Percentiles rank a stretch among this genome's conserved stretches.
These are phyloP conservation scores for Notarius lentiginosus DNA, from an alignment of 2,113 vertebrate species.

Conservation along the genomic window DNA sequence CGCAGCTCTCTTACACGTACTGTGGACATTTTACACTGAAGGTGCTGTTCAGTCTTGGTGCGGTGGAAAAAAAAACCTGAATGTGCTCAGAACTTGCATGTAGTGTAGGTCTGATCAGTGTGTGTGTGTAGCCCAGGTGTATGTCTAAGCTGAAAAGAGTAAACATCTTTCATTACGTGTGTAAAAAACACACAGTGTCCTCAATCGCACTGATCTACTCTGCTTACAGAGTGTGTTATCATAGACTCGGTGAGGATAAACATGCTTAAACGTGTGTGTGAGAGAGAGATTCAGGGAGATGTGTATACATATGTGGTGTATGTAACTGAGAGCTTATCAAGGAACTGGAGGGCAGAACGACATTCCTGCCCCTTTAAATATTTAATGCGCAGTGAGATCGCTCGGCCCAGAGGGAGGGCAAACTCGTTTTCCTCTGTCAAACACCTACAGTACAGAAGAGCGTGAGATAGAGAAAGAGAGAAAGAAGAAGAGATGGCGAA, in stretches of 20 bases:
- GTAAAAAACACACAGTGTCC: background rate
- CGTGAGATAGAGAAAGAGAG: background rate
- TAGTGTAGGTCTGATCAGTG: background rate
- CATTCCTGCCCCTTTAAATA: slow-evolving; percentile 31
- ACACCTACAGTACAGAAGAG: slow-evolving; percentile 13
- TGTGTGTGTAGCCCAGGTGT: background rate
- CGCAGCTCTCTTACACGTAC: too few relatives aligned
- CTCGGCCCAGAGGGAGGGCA: slow-evolving; percentile 8
- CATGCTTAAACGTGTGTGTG: background rate
- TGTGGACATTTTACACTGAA: background rate
- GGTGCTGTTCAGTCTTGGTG: background rate
- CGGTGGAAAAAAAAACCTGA: background rate
- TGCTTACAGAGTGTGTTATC: background rate
- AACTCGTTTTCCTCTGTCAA: slow-evolving; percentile 10
- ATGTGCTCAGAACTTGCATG: background rate
- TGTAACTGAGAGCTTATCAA: slow-evolving; percentile 4
- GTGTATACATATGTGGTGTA: background rate
- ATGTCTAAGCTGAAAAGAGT: background rate
- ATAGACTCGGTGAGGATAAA: background rate
- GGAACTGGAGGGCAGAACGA: background rate
- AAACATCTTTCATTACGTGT: background rate
- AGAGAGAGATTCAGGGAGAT: background rate
- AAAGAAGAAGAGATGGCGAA: background rate
- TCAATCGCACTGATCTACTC: background rate
- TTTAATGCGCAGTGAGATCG: background rate